Base-by-base conservation (phyloP, 1,140 invertebrate species). In the Globodera rostochiensis region DNA sequence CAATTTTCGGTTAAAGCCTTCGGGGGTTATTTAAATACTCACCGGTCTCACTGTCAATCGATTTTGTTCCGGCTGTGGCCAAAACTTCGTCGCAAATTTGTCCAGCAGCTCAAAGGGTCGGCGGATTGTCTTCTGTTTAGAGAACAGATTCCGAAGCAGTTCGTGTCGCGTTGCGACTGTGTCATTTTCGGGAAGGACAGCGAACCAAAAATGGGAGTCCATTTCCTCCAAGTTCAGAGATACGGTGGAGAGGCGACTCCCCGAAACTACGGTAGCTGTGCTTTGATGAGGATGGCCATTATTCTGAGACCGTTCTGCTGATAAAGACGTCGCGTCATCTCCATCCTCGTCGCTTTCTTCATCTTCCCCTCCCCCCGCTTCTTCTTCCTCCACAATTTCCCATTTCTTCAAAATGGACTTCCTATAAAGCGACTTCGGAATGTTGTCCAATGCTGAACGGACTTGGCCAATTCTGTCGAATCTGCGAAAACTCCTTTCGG, bases 131-230 rank as follows among this genome's bases (percentile, higher is more conserved):
- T 50, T 57, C 71, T 80, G 50, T 25, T 46, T 50, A n/a, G 49
- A 74, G 15, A 80, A 73, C 46, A 80, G 57, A 49, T 3, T 74
- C 7, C 11, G n/a, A 45, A 64, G 7, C 49, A 80, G 50, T 53
- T 4, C 15, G 25, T 67, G 73, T 11, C 73, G 79, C 36, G 53
- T 57, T 21, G 45, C 49, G 45, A 21, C 19, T 11, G 9, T 78
- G 70, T 78, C 64, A 19, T 78, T 69, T 50, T 78, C 70, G 21
- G 77, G 77, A 11, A 78, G n/a, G 21, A 78, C 66, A 19, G 77
- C 53, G 46, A 78, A 46, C 25, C 25, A 78, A 74, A 64, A 80
- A 46, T 21, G 45, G 47, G n/a, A 36, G 50, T 74, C 79, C 70
- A 15, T 49, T 36, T 74, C 69, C 19, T 80, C 19, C 11, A 76